Base-by-base conservation (phyloP, 2,797 vertebrate genomes). In the Florisuga fusca region DNA sequence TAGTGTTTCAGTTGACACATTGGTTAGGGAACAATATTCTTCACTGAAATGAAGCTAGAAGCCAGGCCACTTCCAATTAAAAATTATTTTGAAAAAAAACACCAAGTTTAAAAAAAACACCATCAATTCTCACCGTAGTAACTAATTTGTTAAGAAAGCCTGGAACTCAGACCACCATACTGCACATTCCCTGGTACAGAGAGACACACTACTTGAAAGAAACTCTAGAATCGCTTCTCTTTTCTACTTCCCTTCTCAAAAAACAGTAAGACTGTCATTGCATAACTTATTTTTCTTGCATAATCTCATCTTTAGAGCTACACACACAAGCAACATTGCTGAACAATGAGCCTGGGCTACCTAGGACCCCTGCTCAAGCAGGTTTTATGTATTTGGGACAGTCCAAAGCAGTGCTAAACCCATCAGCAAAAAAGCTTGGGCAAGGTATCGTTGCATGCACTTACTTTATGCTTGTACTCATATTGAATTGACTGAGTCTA, bases 191-290 rank as follows among this genome's bases (percentile, higher is more conserved):
- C 51, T n/a, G n/a, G 38, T 81, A 82, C 31, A 34, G 20, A 57
- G 34, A 89, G 41, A 26, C 21, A 76, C 31, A 61, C 67, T 53
- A 46, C n/a, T 25, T 25, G 12, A 92, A 92, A 81, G 7, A 34
- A 87, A 84, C 48, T 55, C 64, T 36, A 34, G 76, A 81, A 87
- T 89, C 38, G 62, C 82, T 95, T 95, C 93, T 87, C 57, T 75
- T 74, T 96, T 94, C 55, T 51, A 66, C 46, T 94, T 94, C 95
- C 31, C 27, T 34, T 93, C 58, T 84, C 11, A 48, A 93, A 55
- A 83, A 34, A 4, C 14, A 85, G 64, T 27, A 11, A 93, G 54
- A 95, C 87, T 74, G 17, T 19, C 62, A 87, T 92, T 80, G 89
- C 51, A 5, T 55, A 92, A 94, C 43, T 53, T 54, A 71, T 17